Conservation (phyloP, 2,888 invertebrate genomes). For the Catocala nupta region DNA sequence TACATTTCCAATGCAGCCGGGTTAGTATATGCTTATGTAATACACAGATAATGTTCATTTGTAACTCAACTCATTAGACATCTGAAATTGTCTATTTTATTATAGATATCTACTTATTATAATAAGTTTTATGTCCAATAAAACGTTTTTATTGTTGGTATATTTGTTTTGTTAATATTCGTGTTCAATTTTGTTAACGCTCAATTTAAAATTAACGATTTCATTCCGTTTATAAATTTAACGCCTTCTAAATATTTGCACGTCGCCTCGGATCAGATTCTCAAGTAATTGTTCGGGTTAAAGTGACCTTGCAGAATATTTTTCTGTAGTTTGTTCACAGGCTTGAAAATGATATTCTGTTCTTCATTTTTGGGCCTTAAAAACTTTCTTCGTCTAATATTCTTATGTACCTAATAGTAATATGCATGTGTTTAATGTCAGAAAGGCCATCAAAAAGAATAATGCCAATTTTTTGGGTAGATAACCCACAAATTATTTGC, state of each 20-base stretch:
- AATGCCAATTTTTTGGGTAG: too few relatives aligned
- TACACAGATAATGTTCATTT: not conserved
- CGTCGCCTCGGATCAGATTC: slow-evolving; percentile 1
- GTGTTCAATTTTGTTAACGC: not conserved
- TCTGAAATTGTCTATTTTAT: too few relatives aligned
- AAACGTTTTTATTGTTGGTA: too few relatives aligned
- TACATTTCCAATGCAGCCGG: not conserved
- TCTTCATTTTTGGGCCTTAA: too few relatives aligned
- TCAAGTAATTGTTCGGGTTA: slow-evolving; percentile 5
- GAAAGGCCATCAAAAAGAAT: too few relatives aligned
- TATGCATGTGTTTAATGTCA: too few relatives aligned
- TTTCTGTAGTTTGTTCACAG: not conserved
- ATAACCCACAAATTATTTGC: too few relatives aligned
- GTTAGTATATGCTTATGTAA: slow-evolving; percentile 13
- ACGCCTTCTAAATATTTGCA: slow-evolving; percentile 14
- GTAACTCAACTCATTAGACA: too few relatives aligned
- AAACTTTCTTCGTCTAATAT: not conserved
- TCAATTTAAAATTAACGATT: slow-evolving; percentile 17
- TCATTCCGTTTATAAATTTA: slow-evolving; percentile 19
- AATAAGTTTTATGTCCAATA: too few relatives aligned
- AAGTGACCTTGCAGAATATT: slow-evolving; percentile 3
- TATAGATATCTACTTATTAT: too few relatives aligned
- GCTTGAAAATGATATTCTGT: not conserved
- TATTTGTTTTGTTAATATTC: slow-evolving; percentile 13
- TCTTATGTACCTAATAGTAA: not conserved